Evolutionary conservation across 2,888 invertebrate genomes (phyloP).

Genomic region (Cartodere bifasciata): DNA sequence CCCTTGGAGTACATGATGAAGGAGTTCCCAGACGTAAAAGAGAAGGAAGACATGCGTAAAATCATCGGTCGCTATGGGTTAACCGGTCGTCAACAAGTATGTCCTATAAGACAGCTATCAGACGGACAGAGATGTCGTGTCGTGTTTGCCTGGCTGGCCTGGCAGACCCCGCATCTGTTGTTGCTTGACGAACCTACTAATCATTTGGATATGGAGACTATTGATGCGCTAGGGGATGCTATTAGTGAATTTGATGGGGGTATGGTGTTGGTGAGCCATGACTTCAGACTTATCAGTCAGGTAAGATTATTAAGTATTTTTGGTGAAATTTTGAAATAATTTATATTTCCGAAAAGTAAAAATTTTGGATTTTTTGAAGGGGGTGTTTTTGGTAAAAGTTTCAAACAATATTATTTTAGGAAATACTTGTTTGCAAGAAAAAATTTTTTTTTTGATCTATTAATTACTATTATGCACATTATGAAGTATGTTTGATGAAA

Average conservation of each 20-base stretch:
- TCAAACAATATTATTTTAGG: conserved; percentile 1
- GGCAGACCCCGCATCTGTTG: conserved; percentile 92
- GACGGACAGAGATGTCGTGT: conserved; percentile 98
- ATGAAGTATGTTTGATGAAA: no score
- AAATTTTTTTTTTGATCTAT: conserved; percentile 5
- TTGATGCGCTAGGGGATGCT: conserved; percentile 95
- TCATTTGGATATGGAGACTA: conserved; percentile 96
- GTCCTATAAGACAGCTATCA: conserved; percentile 86
- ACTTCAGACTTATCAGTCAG: conserved; percentile 97
- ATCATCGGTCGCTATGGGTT: conserved; percentile 97
- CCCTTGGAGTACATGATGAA: conserved; percentile 98
- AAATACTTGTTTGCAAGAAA: conserved; percentile 1
- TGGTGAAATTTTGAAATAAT: not conserved
- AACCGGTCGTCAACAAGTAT: conserved; percentile 92
- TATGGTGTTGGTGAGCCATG: conserved; percentile 98
- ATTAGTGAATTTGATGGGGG: conserved; percentile 97
- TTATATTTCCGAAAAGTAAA: not conserved
- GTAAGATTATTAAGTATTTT: conserved; percentile 37
- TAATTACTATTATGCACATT: conserved; percentile 5
- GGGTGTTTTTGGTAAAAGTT: not conserved
- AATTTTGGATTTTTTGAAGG: no score
- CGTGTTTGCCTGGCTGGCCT: conserved; percentile 96
- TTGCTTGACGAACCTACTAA: conserved; percentile 79
- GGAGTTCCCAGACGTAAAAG: conserved; percentile 91
- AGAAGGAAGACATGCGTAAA: conserved; percentile 97